These are phyloP conservation scores for Aptenodytes forsteri DNA, from an alignment of 2,113 vertebrate species.

Conservation along the genomic window DNA sequence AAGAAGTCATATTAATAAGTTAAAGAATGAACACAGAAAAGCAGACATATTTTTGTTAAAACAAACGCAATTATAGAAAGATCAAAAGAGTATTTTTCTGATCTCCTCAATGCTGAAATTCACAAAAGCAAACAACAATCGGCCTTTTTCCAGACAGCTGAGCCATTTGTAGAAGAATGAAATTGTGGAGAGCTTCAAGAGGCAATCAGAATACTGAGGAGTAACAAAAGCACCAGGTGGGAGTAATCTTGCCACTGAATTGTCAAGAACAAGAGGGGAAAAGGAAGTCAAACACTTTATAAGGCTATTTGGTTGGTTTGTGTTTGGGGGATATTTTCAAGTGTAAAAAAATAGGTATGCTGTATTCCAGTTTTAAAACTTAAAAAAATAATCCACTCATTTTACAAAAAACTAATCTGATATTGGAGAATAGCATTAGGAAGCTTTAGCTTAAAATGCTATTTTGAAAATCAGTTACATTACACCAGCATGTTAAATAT, in stretches of 20 bases:
- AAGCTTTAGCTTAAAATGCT: not conserved
- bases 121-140: slow-evolving; percentile 34
- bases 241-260: slow-evolving; percentile 23
- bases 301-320: not conserved
- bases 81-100: slow-evolving; percentile 7
- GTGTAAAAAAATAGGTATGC: not conserved
- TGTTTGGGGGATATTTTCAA: not conserved
- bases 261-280: not conserved
- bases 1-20: not conserved
- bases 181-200: slow-evolving; percentile 52
- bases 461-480: not conserved
- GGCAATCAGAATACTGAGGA: slow-evolving; percentile 37
- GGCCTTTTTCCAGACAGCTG: slow-evolving; percentile 50
- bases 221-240: slow-evolving; percentile 63
- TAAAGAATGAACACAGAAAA: slow-evolving; percentile 6
- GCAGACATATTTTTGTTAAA: slow-evolving; percentile 1
- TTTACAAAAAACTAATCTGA: not conserved
- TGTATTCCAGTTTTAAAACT: not conserved
- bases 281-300: not conserved
- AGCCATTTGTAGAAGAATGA: slow-evolving; percentile 43
- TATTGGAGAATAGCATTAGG: not conserved
- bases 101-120: slow-evolving; percentile 12
- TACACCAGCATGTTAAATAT: not conserved
- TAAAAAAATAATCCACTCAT: not conserved
- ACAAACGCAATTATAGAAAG: not conserved